phyloP scores from a whole-genome alignment of 2,113 vertebrate genomes.

The Ceratotherium simum region DNA sequence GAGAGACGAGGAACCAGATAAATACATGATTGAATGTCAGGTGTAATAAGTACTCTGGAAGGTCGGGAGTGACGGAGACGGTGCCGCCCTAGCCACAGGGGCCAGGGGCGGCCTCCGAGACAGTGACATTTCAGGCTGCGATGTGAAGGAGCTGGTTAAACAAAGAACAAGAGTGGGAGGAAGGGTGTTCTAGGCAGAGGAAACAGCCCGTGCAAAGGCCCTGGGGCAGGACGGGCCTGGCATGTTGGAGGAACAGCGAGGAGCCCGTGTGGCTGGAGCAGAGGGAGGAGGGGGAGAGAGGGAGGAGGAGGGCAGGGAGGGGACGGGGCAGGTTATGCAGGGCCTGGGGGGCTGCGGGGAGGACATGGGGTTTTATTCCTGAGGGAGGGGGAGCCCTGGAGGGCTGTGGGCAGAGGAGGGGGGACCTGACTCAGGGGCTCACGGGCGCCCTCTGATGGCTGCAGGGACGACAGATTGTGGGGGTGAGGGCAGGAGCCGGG shows the following conservation, averaged over 20 bases:
- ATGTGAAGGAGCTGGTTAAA: neutral
- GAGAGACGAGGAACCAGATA: neutral
- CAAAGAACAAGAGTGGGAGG: neutral
- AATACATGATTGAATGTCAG: neutral
- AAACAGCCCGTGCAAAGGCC: neutral
- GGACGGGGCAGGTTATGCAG: fast-evolving
- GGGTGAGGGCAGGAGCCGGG: neutral
- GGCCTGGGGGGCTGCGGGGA: neutral
- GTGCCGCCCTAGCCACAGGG: neutral
- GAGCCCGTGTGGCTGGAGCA: neutral
- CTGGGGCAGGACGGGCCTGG: neutral
- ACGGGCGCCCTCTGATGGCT: neutral
- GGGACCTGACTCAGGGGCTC: neutral
- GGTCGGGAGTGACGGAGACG: neutral
- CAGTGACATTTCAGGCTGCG: neutral
- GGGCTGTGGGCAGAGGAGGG: neutral
- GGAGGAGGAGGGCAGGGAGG: too few relatives aligned
- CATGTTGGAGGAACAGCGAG: neutral
- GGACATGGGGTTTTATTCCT: neutral
- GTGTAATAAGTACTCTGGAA: too few relatives aligned
- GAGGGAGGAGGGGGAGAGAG: neutral
- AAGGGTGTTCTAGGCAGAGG: neutral
- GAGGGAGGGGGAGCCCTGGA: neutral
- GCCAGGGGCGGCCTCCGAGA: neutral
- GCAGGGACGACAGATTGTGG: neutral